A percentile compares a stretch with the other conserved stretches of the same genome.
Conservation (phyloP, 1,140 invertebrate species). For the Halesus radiatus region DNA sequence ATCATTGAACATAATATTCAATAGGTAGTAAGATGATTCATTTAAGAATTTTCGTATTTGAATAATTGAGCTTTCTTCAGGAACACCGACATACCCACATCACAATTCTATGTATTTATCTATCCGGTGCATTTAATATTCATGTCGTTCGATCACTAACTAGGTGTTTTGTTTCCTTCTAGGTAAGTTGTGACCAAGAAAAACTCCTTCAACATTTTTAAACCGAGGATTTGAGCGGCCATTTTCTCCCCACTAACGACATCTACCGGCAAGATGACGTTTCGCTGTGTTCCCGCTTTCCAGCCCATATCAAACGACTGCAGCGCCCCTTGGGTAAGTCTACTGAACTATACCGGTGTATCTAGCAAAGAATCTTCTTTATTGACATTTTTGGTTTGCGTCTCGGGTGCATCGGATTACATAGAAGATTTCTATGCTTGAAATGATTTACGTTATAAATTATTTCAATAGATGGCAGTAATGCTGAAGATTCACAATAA, state of each 20-base stretch:
- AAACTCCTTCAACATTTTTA: constrained; percentile 41
- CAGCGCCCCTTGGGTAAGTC: constrained; percentile 77
- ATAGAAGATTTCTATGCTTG: background rate
- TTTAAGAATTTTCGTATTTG: too few relatives aligned
- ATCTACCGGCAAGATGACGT: constrained; percentile 67
- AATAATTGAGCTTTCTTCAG: too few relatives aligned
- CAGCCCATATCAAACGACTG: constrained; percentile 75
- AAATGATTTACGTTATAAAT: background rate
- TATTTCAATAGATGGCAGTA: constrained; percentile 2
- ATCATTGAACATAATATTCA: too few relatives aligned
- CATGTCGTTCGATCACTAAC: constrained; percentile 60
- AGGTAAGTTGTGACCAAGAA: constrained; percentile 70
- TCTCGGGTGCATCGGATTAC: background rate
- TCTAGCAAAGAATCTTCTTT: constrained; percentile 30
- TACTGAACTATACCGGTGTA: constrained; percentile 27
- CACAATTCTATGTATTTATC: background rate
- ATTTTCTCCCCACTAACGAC: constrained; percentile 16
- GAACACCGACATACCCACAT: too few relatives aligned
- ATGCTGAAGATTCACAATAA: background rate
- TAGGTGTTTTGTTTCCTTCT: constrained; percentile 68
- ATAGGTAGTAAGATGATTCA: too few relatives aligned
- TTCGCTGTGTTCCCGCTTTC: constrained; percentile 77
- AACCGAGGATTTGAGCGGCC: background rate
- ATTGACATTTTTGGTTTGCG: constrained; percentile 29
- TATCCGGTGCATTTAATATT: background rate